Evolutionary conservation across 1,140 invertebrate species (phyloP).

Genomic region (Drosophila busckii): DNA sequence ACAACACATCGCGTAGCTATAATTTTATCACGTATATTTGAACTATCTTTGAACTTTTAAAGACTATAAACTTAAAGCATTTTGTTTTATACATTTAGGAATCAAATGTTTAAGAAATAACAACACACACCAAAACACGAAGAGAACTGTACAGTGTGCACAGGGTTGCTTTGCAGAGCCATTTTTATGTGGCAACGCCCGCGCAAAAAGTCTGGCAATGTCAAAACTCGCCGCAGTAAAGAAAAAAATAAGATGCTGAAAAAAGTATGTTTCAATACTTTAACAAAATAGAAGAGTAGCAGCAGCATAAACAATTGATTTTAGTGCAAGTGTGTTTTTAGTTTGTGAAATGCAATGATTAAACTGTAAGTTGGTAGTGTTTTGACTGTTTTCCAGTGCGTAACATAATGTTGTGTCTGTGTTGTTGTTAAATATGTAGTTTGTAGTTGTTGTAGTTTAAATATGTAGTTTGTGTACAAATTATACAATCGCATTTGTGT

Average conservation of each 20-base stretch:
- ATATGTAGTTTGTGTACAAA: constrained; percentile 51
- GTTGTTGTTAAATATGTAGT: constrained; percentile 34
- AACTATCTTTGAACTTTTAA: too few relatives aligned
- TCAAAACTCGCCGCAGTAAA: constrained; percentile 43
- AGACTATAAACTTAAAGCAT: too few relatives aligned
- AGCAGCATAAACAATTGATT: too few relatives aligned
- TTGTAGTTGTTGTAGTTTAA: too few relatives aligned
- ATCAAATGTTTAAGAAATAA: constrained; percentile 10
- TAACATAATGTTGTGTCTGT: constrained; percentile 14
- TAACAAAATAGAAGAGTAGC: not conserved
- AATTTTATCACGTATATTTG: not conserved
- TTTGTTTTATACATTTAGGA: too few relatives aligned
- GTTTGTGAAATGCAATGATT: not conserved
- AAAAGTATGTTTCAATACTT: constrained; percentile 20
- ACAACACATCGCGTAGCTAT: not conserved
- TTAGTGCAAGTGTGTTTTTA: too few relatives aligned
- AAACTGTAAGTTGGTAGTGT: too few relatives aligned
- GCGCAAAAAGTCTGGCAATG: constrained; percentile 18
- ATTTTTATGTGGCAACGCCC: constrained; percentile 1
- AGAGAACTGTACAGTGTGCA: constrained; percentile 22
- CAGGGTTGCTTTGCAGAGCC: constrained; percentile 32
- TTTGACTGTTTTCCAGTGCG: too few relatives aligned
- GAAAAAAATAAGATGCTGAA: constrained; percentile 36
- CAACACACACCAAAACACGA: constrained; percentile 10
- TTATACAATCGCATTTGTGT: constrained; percentile 42